A percentile compares a stretch with the other conserved stretches of the same genome.
Evolutionary conservation across 2,113 vertebrate species (phyloP).

Genomic region (Sebastes schlegelii): DNA sequence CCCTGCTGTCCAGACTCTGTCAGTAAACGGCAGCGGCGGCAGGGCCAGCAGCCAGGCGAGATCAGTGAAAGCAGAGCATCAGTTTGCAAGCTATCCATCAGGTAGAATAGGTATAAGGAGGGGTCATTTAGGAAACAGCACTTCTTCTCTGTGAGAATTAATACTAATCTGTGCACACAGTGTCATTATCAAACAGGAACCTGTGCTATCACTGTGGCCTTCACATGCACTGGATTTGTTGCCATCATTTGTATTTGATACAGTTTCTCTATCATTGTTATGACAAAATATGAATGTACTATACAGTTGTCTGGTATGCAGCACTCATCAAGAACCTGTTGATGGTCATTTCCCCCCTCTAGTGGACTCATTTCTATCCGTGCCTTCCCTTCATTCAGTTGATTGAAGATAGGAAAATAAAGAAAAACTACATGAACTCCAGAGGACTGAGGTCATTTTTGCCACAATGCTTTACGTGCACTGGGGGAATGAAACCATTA

Average conservation of each 20-base stretch:
- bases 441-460: background rate
- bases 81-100: conserved; percentile 50
- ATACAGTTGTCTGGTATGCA: background rate
- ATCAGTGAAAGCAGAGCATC: conserved; percentile 43
- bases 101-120: conserved; percentile 11
- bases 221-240: background rate
- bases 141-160: background rate
- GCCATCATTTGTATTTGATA: background rate
- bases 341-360: conserved; percentile 6
- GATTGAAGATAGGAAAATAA: background rate
- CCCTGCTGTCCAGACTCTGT: conserved; percentile 53
- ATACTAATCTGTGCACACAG: background rate
- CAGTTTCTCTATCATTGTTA: background rate
- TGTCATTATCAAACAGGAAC: background rate
- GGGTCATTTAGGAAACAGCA: conserved; percentile 22
- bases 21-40: conserved; percentile 14
- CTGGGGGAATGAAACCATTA: background rate
- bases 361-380: background rate
- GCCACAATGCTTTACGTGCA: background rate
- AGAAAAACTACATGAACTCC: background rate
- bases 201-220: background rate
- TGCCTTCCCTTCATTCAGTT: background rate
- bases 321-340: background rate
- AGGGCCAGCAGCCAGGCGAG: conserved; percentile 18
- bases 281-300: background rate